Evolutionary conservation across 2,797 vertebrate genomes (phyloP), one percentile per base, ranked within the genome.

Genomic region (Chaenodraco wilsoni): DNA sequence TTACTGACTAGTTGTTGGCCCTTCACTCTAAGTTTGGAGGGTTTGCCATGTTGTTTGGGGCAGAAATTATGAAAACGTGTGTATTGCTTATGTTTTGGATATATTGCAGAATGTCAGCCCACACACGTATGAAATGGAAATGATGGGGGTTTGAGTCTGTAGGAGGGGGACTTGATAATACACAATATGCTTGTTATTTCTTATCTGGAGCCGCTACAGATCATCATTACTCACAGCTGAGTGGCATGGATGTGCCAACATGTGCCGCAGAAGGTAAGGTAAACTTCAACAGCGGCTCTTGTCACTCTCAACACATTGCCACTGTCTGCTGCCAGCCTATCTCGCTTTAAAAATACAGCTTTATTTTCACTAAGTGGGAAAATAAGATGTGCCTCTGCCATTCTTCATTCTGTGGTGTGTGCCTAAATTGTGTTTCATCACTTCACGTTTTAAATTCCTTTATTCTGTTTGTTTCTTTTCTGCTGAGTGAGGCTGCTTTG

Each of bases 201-300:
- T 57, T 5, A 58, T 27, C 60, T 11, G 59, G 23, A 72, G 59
- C 69, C 49, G 52, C 55, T 19, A 57, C 69, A 76, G 81, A 81
- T 81, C 63, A 81, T 81, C 63, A 70, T 76, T 74, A 79, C 69
- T 68, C 33, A 50, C 56, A 61, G 65, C 51, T 65, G 84, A 81
- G 76, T 71, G 65, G 65, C 41, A 13, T 56, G 56, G 48, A 74
- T 65, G 68, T 68, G 63, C 9, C 52, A 45, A 45, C 76, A 65
- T 76, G 71, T 67, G 44, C 68, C 12, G 56, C 64, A 65, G 70
- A 77, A 61, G 56, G 62, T 77, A 67, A 75, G 65, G 44, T 74
- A 19, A 49, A 60, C 71, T 70, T 61, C 61, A 74, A 62, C 78
- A 79, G 68, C 31, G 70, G 69, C 82, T 71, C 46, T 67, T 72